Conservation (phyloP, 2,797 vertebrate species). For the Lithobates pipiens region DNA sequence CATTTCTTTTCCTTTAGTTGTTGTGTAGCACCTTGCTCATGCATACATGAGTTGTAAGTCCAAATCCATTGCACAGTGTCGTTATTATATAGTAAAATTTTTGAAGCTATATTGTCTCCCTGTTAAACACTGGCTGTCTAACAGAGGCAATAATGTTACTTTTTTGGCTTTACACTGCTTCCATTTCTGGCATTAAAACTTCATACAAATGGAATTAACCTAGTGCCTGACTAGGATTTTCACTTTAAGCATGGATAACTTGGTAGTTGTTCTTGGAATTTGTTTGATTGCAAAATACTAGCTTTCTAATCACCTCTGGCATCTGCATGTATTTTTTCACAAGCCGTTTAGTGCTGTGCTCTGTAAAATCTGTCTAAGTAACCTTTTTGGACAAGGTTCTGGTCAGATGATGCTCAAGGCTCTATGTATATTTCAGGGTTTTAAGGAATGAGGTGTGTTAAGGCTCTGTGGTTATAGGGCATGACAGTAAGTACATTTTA, state of each 20-base stretch:
- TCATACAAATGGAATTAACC: constrained; percentile 23
- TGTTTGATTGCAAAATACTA: constrained; percentile 12
- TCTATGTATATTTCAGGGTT: too few species aligned
- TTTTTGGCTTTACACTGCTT: neutral
- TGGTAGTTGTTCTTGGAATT: constrained; percentile 4
- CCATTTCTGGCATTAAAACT: constrained; percentile 8
- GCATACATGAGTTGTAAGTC: neutral
- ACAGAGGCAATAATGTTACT: neutral
- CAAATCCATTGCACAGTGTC: too few species aligned
- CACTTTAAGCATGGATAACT: neutral
- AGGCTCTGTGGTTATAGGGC: too few species aligned
- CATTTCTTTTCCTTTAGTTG: neutral
- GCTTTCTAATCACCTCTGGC: constrained; percentile 18
- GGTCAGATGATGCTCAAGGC: too few species aligned
- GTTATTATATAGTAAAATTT: constrained; percentile 1
- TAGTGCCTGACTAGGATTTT: constrained; percentile 18
- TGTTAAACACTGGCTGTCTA: neutral
- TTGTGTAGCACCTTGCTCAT: neutral
- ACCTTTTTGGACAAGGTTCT: neutral
- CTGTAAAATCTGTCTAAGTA: constrained; percentile 6
- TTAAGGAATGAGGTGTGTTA: too few species aligned
- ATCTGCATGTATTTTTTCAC: constrained; percentile 15
- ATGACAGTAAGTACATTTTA: too few species aligned
- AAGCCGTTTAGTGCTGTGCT: neutral
- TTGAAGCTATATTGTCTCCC: neutral